A percentile compares a stretch with the other conserved stretches of the same genome.
These are phyloP conservation scores for Syrmaticus mikado DNA, from an alignment of 2,113 vertebrate genomes.

Conservation along the genomic window DNA sequence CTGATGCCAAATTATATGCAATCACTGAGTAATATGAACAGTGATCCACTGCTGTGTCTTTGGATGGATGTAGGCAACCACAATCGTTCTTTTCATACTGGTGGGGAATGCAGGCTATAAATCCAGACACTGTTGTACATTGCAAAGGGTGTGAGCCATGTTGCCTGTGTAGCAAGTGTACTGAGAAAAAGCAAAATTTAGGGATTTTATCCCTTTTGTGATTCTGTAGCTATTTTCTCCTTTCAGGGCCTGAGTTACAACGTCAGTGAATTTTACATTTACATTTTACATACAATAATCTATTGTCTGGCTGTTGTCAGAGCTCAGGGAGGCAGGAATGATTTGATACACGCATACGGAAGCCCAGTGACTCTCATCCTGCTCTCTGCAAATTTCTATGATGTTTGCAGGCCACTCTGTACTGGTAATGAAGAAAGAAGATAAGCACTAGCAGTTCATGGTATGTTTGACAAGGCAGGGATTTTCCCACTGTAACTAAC, in stretches of 20 bases:
- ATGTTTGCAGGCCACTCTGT: neutral
- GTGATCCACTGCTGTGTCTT: slow-evolving; percentile 46
- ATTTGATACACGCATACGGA: neutral
- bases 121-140: neutral
- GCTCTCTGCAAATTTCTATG: neutral
- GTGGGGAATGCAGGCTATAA: neutral
- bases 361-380: neutral
- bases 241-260: neutral
- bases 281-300: neutral
- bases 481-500: neutral
- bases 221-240: neutral
- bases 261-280: neutral
- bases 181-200: neutral
- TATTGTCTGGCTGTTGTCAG: neutral
- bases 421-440: neutral
- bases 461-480: neutral
- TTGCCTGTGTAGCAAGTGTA: neutral
- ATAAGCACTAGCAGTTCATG: neutral
- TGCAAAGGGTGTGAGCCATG: neutral
- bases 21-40: slow-evolving; percentile 54
- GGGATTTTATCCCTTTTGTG: neutral
- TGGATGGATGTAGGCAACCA: slow-evolving; percentile 44
- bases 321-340: neutral
- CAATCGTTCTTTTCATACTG: neutral
- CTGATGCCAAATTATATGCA: slow-evolving; percentile 65